Evolutionary conservation across 2,797 vertebrate genomes (phyloP).

Genomic region (Champsocephalus gunnari): DNA sequence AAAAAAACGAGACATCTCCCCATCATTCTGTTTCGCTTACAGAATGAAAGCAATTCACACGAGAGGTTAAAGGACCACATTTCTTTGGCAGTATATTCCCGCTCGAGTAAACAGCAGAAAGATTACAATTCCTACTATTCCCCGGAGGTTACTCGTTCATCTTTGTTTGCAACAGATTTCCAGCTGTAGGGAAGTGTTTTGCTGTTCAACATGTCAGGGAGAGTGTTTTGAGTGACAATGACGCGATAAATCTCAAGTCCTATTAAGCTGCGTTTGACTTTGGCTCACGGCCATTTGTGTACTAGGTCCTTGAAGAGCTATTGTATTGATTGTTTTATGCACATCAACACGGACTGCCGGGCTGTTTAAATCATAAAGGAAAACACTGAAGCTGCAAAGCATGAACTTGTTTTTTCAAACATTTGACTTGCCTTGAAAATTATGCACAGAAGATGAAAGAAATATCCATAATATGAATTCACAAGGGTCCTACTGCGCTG

Average conservation of each 20-base stretch:
- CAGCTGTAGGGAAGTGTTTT: constrained; percentile 24
- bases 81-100: constrained; percentile 45
- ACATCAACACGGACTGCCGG: constrained; percentile 5
- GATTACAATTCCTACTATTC: constrained; percentile 52
- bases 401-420: constrained; percentile 16
- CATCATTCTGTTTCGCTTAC: constrained; percentile 63
- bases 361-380: constrained; percentile 26
- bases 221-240: constrained; percentile 30
- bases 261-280: constrained; percentile 46
- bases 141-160: constrained; percentile 41
- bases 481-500: not conserved
- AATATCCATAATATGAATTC: constrained; percentile 1
- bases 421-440: constrained; percentile 23
- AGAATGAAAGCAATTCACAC: constrained; percentile 64
- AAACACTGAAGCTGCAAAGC: constrained; percentile 8
- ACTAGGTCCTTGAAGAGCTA: constrained; percentile 43
- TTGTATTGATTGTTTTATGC: constrained; percentile 48
- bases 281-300: constrained; percentile 42
- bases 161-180: constrained; percentile 40
- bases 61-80: constrained; percentile 63
- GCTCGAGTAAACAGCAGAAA: constrained; percentile 66
- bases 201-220: constrained; percentile 17
- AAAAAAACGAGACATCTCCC: constrained; percentile 25
- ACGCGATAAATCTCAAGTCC: constrained; percentile 42
- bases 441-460: not conserved